Evolutionary conservation across 2,797 vertebrate species (phyloP).

Genomic region (Fringilla coelebs): DNA sequence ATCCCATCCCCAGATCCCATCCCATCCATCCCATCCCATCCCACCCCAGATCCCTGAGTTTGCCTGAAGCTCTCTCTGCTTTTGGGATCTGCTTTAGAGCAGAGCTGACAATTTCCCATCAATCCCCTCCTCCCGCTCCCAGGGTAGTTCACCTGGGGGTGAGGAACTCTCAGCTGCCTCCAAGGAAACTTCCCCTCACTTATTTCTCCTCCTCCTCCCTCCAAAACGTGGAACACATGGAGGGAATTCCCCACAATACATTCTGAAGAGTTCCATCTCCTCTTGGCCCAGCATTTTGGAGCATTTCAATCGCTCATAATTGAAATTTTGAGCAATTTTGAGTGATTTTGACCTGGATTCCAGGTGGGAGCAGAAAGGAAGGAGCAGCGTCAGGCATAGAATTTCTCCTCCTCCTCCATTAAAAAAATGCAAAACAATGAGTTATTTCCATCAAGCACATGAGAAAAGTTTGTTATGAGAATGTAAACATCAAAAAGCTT

Average conservation of each 20-base stretch:
- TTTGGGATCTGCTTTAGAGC: neutral
- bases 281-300: slow-evolving; percentile 14
- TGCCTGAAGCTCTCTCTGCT: neutral
- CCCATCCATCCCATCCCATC: too few relatives aligned
- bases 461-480: too few relatives aligned
- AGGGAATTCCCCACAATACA: slow-evolving; percentile 16
- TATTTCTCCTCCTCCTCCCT: neutral
- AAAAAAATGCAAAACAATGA: too few relatives aligned
- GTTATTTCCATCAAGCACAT: too few relatives aligned
- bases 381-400: too few relatives aligned
- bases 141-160: neutral
- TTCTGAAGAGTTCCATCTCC: neutral
- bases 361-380: neutral
- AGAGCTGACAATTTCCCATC: neutral
- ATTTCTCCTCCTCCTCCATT: too few relatives aligned
- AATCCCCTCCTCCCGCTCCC: neutral
- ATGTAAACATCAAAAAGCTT: too few relatives aligned
- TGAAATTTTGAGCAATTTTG: too few relatives aligned
- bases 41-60: neutral
- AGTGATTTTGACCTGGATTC: too few relatives aligned
- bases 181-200: neutral
- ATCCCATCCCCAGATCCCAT: too few relatives aligned
- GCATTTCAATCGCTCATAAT: too few relatives aligned
- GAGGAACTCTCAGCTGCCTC: neutral
- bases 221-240: neutral